phyloP scores from a whole-genome alignment of 2,797 vertebrate genomes.

The Macrochelys suwanniensis region DNA sequence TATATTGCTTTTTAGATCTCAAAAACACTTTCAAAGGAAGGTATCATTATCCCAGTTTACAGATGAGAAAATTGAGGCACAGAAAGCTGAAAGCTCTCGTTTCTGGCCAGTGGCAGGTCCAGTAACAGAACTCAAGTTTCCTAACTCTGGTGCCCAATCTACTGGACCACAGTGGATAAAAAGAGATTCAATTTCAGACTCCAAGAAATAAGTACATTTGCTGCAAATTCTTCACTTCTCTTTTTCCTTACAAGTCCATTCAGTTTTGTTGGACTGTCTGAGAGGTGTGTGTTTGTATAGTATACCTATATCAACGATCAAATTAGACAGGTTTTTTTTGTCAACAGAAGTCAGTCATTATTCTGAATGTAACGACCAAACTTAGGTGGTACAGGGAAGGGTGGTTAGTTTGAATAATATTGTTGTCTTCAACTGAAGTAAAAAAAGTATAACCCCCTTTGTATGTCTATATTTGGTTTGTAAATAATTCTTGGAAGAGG shows the following conservation, averaged over 20 bases:
- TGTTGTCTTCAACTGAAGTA: constrained; percentile 10
- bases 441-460: background rate
- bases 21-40: background rate
- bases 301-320: background rate
- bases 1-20: background rate
- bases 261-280: background rate
- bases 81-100: background rate
- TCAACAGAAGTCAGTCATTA: background rate
- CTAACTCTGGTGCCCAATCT: background rate
- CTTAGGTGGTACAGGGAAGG: background rate
- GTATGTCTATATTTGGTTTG: background rate
- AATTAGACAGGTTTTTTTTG: background rate
- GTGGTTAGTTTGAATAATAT: background rate
- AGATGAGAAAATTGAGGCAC: background rate
- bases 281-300: background rate
- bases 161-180: background rate
- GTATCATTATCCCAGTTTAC: background rate
- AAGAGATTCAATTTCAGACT: background rate
- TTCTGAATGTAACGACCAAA: constrained; percentile 32
- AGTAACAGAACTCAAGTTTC: background rate
- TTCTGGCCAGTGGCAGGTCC: background rate
- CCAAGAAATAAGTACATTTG: background rate
- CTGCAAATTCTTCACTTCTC: background rate
- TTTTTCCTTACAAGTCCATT: background rate
- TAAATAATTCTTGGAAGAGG: background rate